Conservation (phyloP, 2,888 invertebrate genomes). For the Hydrotaea diabolus region DNA sequence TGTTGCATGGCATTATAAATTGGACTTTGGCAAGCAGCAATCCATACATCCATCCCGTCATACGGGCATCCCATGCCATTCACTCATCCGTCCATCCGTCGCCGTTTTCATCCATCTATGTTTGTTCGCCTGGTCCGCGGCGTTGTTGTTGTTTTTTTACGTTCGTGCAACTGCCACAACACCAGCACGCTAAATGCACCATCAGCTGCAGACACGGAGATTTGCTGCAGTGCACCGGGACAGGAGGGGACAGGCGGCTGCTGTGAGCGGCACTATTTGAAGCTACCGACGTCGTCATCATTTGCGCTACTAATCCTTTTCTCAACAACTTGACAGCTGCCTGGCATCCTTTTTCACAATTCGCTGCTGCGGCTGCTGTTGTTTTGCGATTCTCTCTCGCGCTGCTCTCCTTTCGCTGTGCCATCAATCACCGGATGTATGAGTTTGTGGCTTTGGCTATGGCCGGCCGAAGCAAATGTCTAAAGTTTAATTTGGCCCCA, state of each 20-base stretch:
- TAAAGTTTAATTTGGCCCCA: constrained; percentile 52
- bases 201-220: constrained; percentile 36
- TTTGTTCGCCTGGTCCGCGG: not conserved
- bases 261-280: constrained; percentile 77
- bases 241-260: constrained; percentile 21
- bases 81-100: constrained; percentile 48
- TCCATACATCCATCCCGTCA: constrained; percentile 50
- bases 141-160: too few species aligned
- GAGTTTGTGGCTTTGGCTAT: not conserved
- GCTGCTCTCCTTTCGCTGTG: constrained; percentile 75
- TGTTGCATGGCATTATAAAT: constrained; percentile 41
- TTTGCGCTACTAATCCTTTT: constrained; percentile 77
- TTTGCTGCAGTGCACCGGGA: not conserved
- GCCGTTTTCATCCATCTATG: constrained; percentile 15
- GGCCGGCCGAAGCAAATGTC: not conserved
- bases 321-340: constrained; percentile 79
- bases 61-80: constrained; percentile 35
- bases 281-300: constrained; percentile 67
- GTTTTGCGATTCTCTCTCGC: constrained; percentile 21
- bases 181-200: constrained; percentile 47
- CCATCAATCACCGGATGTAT: constrained; percentile 78
- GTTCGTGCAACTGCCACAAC: constrained; percentile 57
- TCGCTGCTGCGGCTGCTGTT: constrained; percentile 13
- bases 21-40: constrained; percentile 53
- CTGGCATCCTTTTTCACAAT: constrained; percentile 78